These are phyloP conservation scores for Lithobates sylvaticus DNA, from an alignment of 2,797 vertebrate genomes.

Conservation along the genomic window DNA sequence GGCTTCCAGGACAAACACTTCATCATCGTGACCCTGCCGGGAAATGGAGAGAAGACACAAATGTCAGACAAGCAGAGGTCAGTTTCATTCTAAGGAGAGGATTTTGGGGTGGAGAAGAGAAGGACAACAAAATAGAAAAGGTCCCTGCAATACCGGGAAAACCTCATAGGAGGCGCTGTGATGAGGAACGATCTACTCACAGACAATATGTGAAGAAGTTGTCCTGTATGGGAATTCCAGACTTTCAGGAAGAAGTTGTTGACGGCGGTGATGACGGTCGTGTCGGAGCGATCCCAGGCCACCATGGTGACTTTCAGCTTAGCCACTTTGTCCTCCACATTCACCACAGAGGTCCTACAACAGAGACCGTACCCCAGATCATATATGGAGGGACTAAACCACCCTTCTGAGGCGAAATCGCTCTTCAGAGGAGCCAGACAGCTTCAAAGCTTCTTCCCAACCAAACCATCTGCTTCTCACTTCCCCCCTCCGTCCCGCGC, in stretches of 20 bases:
- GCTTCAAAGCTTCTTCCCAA: too few relatives aligned
- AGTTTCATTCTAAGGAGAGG: too few relatives aligned
- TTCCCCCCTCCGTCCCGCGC: too few relatives aligned
- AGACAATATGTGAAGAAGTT: slow-evolving; percentile 91
- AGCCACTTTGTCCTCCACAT: slow-evolving; percentile 89
- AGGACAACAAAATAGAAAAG: too few relatives aligned
- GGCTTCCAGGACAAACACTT: slow-evolving; percentile 95
- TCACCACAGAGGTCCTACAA: slow-evolving; percentile 78
- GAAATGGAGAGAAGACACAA: not conserved
- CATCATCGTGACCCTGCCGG: slow-evolving; percentile 93
- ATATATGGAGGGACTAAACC: too few relatives aligned
- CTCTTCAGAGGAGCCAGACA: too few relatives aligned
- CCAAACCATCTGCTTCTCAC: too few relatives aligned
- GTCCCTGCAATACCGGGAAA: too few relatives aligned
- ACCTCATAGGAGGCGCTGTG: too few relatives aligned
- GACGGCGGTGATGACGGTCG: slow-evolving; percentile 92
- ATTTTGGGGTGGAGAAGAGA: too few relatives aligned
- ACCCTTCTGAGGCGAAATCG: too few relatives aligned
- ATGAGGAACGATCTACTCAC: slow-evolving; percentile 77
- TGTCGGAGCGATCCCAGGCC: slow-evolving; percentile 94
- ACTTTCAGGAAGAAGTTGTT: slow-evolving; percentile 98
- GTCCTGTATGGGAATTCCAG: slow-evolving; percentile 89
- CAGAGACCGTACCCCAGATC: too few relatives aligned
- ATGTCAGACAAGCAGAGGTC: not conserved
- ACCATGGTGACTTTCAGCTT: slow-evolving; percentile 98